Evolutionary conservation across 2,797 vertebrate species (phyloP), one percentile per base, ranked within the genome.

Genomic region (Peromyscus eremicus): DNA sequence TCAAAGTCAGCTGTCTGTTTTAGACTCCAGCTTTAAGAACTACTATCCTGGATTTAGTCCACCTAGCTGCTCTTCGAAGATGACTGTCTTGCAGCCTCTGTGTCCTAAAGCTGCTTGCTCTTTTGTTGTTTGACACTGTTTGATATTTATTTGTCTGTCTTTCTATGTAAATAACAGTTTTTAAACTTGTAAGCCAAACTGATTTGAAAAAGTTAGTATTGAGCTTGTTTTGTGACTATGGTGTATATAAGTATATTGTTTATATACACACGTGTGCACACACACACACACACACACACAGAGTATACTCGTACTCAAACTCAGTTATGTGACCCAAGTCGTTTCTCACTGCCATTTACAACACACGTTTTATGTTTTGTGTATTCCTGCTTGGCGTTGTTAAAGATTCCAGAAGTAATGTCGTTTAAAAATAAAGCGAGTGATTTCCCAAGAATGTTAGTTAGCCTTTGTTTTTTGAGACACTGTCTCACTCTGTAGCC

Each of bases 371-470:
- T 91, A 92, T 96, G 81, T 6, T 85, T 71, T 94, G 34, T n/a
- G 10, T 93, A 77, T 96, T 94, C 46, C 29, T 95, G 55, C 40
- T 93, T 76, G 29, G n/a, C 37, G 94, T 77, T 93, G 77, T 96
- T 90, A 92, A 92, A 95, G 93, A 82, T 93, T 96, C 46, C 17
- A 80, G 52, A 95, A 91, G 68, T 87, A 73, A 92, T 60, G 89
- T 89, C 81, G 25, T 92, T 94, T 92, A 49, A 95, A 97, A 92
- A 87, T 66, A 93, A 95, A 66, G 21, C 14, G 17, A 94, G n/a
- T 85, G 60, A 16, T 95, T 94, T 91, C 88, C 5, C 14, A 70
- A 75, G 25, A 83, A 27, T 49, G 46, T 49, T 55, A 60, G 55
- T 88, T 75, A 60, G 37, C 52, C 55, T 62, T 89, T 62, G 6